Conservation (phyloP, 2,797 vertebrate genomes). For the Siniperca undulata region DNA sequence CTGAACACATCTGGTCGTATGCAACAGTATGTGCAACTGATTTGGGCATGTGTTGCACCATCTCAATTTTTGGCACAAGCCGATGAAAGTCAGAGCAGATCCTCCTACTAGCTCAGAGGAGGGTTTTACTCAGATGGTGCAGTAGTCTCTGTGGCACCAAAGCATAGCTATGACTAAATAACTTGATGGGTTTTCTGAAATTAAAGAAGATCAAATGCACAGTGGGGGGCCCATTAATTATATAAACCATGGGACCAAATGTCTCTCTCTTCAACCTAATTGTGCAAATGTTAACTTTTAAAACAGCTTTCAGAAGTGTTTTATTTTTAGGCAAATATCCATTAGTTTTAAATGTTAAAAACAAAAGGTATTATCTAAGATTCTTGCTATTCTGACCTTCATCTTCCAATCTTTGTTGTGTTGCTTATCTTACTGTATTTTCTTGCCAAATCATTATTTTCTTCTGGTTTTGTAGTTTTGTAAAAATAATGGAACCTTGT, state of each 20-base stretch:
- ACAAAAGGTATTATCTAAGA: background rate
- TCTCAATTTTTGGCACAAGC: background rate
- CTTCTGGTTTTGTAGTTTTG: background rate
- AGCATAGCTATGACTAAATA: slow-evolving; percentile 55
- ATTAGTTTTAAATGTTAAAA: background rate
- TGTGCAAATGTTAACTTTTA: slow-evolving; percentile 1
- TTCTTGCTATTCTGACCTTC: background rate
- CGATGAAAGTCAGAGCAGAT: background rate
- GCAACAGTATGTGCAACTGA: background rate
- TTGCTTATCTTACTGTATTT: background rate
- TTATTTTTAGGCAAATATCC: background rate
- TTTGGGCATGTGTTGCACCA: no score
- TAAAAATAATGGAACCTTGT: background rate
- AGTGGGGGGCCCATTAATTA: slow-evolving; percentile 16
- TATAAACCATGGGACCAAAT: slow-evolving; percentile 13
- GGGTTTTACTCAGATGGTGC: slow-evolving; percentile 4
- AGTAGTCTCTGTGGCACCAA: slow-evolving; percentile 13
- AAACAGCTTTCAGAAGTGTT: slow-evolving; percentile 7
- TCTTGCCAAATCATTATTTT: background rate
- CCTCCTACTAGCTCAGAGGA: background rate
- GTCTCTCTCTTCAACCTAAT: slow-evolving; percentile 1
- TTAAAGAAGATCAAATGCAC: slow-evolving; percentile 60
- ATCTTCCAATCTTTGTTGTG: background rate
- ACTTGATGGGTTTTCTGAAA: slow-evolving; percentile 55
- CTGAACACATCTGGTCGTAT: background rate